phyloP scores from a whole-genome alignment of 2,888 invertebrate species.

The Microdon myrmicae region DNA sequence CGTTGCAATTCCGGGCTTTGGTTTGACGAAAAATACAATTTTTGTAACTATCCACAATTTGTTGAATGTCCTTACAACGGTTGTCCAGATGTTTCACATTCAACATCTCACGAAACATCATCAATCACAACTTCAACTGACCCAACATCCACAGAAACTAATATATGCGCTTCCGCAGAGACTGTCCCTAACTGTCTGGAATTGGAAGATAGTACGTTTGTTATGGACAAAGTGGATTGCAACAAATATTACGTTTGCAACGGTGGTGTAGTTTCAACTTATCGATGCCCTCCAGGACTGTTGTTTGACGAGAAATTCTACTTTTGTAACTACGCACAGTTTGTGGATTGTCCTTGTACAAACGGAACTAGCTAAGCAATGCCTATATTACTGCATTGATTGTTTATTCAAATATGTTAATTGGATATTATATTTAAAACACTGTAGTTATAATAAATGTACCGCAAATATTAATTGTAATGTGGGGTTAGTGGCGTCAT shows the following conservation, averaged over 20 bases:
- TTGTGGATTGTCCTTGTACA: constrained; percentile 24
- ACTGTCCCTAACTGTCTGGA: background rate
- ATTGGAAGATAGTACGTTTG: background rate
- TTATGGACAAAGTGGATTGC: constrained; percentile 18
- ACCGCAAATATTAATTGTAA: too few species aligned
- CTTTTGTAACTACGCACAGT: constrained; percentile 8
- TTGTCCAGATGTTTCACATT: too few species aligned
- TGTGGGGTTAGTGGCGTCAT: too few species aligned
- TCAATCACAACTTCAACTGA: too few species aligned
- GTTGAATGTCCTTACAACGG: constrained; percentile 24
- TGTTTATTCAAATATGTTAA: too few species aligned
- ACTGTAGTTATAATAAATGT: too few species aligned
- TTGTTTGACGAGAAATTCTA: constrained; percentile 16
- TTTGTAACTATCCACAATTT: constrained; percentile 8
- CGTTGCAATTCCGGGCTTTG: constrained; percentile 13
- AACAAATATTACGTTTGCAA: constrained; percentile 30
- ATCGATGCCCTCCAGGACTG: constrained; percentile 6
- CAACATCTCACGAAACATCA: too few species aligned
- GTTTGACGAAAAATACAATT: constrained; percentile 2
- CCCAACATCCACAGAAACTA: background rate
- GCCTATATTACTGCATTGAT: too few species aligned
- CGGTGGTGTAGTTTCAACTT: background rate
- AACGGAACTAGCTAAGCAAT: too few species aligned
- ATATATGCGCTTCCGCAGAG: background rate
- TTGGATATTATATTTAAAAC: too few species aligned